Evolutionary conservation across 2,888 invertebrate species (phyloP).

Genomic region (Scelioninae gen. 1): DNA sequence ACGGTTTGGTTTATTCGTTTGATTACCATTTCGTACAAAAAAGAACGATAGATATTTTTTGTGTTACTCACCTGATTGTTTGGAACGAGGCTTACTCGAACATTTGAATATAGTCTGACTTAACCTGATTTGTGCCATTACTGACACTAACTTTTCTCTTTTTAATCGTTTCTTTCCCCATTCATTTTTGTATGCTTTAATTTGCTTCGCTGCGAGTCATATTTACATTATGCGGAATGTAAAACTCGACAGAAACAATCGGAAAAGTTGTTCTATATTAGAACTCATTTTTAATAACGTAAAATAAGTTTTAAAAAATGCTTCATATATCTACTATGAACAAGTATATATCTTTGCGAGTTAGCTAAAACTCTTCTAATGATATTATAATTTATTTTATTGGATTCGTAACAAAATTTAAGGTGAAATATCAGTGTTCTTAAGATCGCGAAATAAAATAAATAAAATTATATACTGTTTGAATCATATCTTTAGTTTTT

Average conservation of each 20-base stretch:
- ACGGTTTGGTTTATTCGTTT: constrained; percentile 11
- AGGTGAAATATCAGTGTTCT: too few species aligned
- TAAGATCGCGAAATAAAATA: too few species aligned
- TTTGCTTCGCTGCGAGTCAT: constrained; percentile 15
- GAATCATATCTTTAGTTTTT: too few species aligned
- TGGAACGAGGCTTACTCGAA: constrained; percentile 81
- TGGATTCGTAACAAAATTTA: too few species aligned
- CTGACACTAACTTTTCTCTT: constrained; percentile 38
- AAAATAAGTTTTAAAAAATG: too few species aligned
- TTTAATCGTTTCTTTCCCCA: neutral
- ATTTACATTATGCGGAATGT: constrained; percentile 8
- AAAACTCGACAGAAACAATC: constrained; percentile 49
- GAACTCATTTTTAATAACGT: too few species aligned
- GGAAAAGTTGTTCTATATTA: too few species aligned
- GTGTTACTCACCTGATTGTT: constrained; percentile 82
- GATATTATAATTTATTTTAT: too few species aligned
- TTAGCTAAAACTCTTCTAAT: too few species aligned
- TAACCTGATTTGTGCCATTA: constrained; percentile 63
- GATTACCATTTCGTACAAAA: constrained; percentile 71
- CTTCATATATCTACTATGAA: too few species aligned
- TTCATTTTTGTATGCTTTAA: constrained; percentile 7
- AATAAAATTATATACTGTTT: too few species aligned
- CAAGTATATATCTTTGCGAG: too few species aligned
- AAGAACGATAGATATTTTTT: constrained; percentile 78
- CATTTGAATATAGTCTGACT: constrained; percentile 74